Percentiles rank a stretch among this genome's conserved stretches.
Conservation (phyloP, 2,888 invertebrate genomes). For the Cataglyphis cursor region DNA sequence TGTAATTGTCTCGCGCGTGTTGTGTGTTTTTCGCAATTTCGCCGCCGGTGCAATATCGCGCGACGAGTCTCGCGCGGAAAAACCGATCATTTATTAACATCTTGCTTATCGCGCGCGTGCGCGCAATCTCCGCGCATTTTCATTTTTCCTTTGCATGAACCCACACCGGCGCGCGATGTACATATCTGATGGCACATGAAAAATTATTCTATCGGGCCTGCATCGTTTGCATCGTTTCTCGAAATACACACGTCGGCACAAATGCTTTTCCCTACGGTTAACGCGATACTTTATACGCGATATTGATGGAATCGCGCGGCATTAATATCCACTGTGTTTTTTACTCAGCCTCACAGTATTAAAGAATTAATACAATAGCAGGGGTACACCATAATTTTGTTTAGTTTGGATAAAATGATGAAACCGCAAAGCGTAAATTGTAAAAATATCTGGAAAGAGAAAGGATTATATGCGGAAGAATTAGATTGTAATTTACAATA, state of each 20-base stretch:
- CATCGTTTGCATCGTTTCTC: constrained; percentile 6
- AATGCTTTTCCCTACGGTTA: constrained; percentile 13
- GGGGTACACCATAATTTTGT: neutral
- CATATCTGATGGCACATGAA: constrained; percentile 19
- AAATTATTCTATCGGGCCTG: constrained; percentile 26
- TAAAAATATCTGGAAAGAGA: neutral
- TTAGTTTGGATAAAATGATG: neutral
- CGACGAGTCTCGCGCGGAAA: constrained; percentile 31
- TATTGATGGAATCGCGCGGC: constrained; percentile 40
- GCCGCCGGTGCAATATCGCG: constrained; percentile 8
- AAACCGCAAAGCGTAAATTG: constrained; percentile 19
- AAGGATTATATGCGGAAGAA: neutral
- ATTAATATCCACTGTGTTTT: constrained; percentile 25
- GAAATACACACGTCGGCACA: constrained; percentile 11
- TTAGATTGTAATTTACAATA: neutral
- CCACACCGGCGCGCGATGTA: neutral
- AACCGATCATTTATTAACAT: constrained; percentile 51
- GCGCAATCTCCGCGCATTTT: neutral
- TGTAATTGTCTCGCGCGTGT: constrained; percentile 40
- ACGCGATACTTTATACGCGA: constrained; percentile 29
- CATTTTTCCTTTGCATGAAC: neutral
- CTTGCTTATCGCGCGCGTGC: constrained; percentile 21
- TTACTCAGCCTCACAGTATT: constrained; percentile 7
- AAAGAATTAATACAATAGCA: constrained; percentile 23
- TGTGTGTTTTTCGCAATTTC: constrained; percentile 41